Evolutionary conservation across 2,888 invertebrate species (phyloP).

Genomic region (Platycheirus albimanus): DNA sequence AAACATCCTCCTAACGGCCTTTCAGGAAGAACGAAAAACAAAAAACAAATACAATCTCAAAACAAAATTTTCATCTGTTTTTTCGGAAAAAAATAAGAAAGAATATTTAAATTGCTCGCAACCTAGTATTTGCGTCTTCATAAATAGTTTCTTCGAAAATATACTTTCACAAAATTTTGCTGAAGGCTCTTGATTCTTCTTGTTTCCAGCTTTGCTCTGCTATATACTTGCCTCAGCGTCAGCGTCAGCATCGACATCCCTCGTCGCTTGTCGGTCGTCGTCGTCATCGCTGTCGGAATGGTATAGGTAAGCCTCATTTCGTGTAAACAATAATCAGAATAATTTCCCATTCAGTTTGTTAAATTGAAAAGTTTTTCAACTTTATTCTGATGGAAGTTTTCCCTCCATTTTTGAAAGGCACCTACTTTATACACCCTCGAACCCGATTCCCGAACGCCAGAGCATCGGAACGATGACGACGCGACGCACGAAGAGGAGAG

Average conservation of each 20-base stretch:
- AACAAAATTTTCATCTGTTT: too few species aligned
- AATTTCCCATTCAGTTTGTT: constrained; percentile 57
- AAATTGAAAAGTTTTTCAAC: constrained; percentile 61
- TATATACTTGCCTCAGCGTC: too few species aligned
- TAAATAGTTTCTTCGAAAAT: constrained; percentile 45
- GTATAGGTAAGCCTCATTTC: constrained; percentile 46
- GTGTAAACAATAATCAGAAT: constrained; percentile 66
- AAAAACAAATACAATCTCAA: too few species aligned
- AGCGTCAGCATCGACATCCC: too few species aligned
- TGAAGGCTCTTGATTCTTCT: constrained; percentile 17
- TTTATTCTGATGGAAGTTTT: constrained; percentile 49
- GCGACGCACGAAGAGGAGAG: too few species aligned
- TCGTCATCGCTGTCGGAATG: too few species aligned
- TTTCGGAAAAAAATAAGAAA: background rate
- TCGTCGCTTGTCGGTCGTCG: too few species aligned
- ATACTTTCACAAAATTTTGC: constrained; percentile 17
- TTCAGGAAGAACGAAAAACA: too few species aligned
- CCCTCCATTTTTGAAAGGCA: background rate
- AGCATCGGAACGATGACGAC: too few species aligned
- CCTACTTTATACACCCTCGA: background rate
- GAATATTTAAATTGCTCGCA: background rate
- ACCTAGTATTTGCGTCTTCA: constrained; percentile 21
- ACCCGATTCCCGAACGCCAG: too few species aligned
- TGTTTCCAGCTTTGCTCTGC: too few species aligned
- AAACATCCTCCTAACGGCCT: too few species aligned